Percentiles rank a stretch among this genome's conserved stretches.
Evolutionary conservation across 2,888 invertebrate species (phyloP).

Genomic region (Mesochorus sp.): DNA sequence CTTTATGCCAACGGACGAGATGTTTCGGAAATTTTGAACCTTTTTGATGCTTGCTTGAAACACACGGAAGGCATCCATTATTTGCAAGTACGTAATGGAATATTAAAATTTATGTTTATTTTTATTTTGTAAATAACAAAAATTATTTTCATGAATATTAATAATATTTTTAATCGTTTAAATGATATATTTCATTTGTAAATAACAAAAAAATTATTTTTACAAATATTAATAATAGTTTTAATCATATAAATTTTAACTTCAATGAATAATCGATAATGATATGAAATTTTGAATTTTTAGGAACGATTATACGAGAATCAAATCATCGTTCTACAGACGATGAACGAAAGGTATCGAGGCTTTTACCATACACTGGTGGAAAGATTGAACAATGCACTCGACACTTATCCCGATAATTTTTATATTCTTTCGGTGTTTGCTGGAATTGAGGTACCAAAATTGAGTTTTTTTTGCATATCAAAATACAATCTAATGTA

Average conservation of each 20-base stretch:
- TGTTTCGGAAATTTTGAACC: conserved; percentile 64
- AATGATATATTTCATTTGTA: too few species aligned
- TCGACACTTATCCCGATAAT: conserved; percentile 84
- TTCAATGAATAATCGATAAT: too few species aligned
- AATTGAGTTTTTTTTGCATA: neutral
- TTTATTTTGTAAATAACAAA: too few species aligned
- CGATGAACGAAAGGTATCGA: conserved; percentile 65
- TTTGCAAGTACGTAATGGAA: conserved; percentile 73
- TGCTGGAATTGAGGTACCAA: conserved; percentile 82
- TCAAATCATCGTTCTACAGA: conserved; percentile 75
- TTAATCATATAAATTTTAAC: too few species aligned
- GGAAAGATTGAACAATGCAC: conserved; percentile 66
- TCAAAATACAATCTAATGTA: too few species aligned
- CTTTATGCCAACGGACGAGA: conserved; percentile 78
- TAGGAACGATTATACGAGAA: conserved; percentile 83
- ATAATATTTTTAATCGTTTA: too few species aligned
- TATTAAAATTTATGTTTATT: too few species aligned
- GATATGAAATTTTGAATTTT: conserved; percentile 65
- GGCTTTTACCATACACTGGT: conserved; percentile 59
- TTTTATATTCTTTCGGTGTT: conserved; percentile 83
- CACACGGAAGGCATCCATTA: conserved; percentile 67
- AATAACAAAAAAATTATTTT: too few species aligned
- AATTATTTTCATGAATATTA: too few species aligned
- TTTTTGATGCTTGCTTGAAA: conserved; percentile 72
- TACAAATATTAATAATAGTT: too few species aligned